Evolutionary conservation across 2,797 vertebrate species (phyloP), one percentile per base, ranked within the genome.

Genomic region (Lateolabrax maculatus): DNA sequence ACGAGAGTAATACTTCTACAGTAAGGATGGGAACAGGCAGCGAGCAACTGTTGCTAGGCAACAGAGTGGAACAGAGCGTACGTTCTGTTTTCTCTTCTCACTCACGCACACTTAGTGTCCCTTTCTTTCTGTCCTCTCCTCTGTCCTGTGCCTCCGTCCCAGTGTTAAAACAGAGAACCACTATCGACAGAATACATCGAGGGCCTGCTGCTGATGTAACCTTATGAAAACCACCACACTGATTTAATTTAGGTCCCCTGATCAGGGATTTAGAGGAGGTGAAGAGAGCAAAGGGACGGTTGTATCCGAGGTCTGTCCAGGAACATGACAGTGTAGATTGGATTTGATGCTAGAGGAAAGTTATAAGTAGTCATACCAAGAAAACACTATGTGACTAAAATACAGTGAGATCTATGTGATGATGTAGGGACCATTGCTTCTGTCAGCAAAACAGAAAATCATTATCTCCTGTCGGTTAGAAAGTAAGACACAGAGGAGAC

Each of bases 41-140:
- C 27, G 71, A 86, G 85, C 77, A 58, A 79, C 68, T 66, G 95
- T 96, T 95, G 95, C 95, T 92, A 94, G 85, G 95, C 91, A 95
- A 95, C 95, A 94, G 92, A 91, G 90, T 88, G 90, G 90, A 92
- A 83, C 89, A 68, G 89, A 79, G 87, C 57, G 52, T 91, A 87
- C 69, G 13, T 77, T 84, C 80, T 66, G 83, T 83, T 89, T 87
- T 89, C 87, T 82, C 74, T 75, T 84, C 81, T 89, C 86, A 71
- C 89, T 91, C 91, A 78, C 21, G 37, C 83, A 77, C 82, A 74
- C 83, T 80, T 70, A 56, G 80, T 84, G 76, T 88, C 85, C 86
- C 77, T 87, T 81, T 87, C 79, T 81, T 23, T 84, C 79, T 60
- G 74, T 85, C 83, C 80, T 88, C 71, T 86, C 72, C 79, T 89